Evolutionary conservation across 2,113 vertebrate genomes (phyloP).

Genomic region (Chrysochloris asiatica): DNA sequence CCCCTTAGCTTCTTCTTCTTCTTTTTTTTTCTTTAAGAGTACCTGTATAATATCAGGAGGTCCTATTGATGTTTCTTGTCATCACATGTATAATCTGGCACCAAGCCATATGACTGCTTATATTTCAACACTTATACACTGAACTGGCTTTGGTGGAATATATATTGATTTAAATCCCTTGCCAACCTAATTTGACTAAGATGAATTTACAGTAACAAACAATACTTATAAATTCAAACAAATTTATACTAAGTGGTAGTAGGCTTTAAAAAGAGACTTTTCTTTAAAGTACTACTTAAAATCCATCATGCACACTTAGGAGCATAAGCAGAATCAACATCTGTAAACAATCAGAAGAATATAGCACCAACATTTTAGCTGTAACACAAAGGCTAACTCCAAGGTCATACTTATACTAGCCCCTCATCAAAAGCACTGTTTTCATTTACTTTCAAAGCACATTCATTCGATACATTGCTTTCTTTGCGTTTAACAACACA

Average conservation of each 20-base stretch:
- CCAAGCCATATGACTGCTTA: constrained; percentile 63
- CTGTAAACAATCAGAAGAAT: constrained; percentile 77
- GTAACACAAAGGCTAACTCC: constrained; percentile 69
- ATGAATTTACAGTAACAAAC: constrained; percentile 73
- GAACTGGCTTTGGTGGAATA: constrained; percentile 68
- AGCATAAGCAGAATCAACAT: constrained; percentile 72
- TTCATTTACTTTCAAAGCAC: constrained; percentile 72
- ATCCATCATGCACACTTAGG: constrained; percentile 73
- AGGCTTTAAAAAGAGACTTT: constrained; percentile 65
- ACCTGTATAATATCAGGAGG: constrained; percentile 61
- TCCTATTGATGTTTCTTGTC: constrained; percentile 50
- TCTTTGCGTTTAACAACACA: constrained; percentile 55
- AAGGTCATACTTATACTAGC: constrained; percentile 42
- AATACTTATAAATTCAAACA: constrained; percentile 72
- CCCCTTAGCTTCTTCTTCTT: constrained; percentile 38
- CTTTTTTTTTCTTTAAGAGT: constrained; percentile 64
- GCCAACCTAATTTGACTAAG: constrained; percentile 63
- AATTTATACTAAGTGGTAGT: constrained; percentile 60
- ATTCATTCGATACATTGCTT: constrained; percentile 58
- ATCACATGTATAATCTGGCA: constrained; percentile 65
- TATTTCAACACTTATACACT: constrained; percentile 57
- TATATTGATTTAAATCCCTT: constrained; percentile 62
- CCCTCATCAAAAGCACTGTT: constrained; percentile 52
- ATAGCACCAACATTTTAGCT: constrained; percentile 81
- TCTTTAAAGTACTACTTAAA: constrained; percentile 76